Percentiles rank a stretch among this genome's conserved stretches.
phyloP scores from a whole-genome alignment of 1,140 invertebrate genomes.

The Habropoda laboriosa region DNA sequence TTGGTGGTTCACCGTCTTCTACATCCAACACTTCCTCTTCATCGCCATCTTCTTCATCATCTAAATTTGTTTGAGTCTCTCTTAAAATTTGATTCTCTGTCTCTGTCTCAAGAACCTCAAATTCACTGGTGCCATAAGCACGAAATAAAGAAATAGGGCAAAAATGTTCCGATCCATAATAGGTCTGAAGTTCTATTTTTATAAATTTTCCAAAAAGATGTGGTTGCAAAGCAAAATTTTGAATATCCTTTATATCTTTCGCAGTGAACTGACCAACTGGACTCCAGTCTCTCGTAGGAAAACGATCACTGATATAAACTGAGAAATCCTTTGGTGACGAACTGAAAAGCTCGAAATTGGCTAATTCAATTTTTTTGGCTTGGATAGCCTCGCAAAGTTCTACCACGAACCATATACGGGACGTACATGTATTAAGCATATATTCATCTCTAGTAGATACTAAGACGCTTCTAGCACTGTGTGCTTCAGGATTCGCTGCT shows the following conservation, averaged over 20 bases:
- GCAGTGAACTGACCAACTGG: slow-evolving; percentile 93
- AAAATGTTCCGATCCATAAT: slow-evolving; percentile 98
- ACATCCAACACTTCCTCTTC: slow-evolving; percentile 79
- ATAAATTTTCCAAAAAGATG: slow-evolving; percentile 97
- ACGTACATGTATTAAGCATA: slow-evolving; percentile 97
- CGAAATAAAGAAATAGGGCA: slow-evolving; percentile 97
- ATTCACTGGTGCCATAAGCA: slow-evolving; percentile 95
- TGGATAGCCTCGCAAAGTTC: slow-evolving; percentile 99
- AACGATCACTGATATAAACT: slow-evolving; percentile 93
- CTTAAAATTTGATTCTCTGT: slow-evolving; percentile 80
- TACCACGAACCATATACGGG: slow-evolving; percentile 96
- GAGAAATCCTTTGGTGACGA: slow-evolving; percentile 96
- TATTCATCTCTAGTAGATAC: slow-evolving; percentile 97
- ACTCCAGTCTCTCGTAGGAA: slow-evolving; percentile 96
- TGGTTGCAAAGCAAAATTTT: slow-evolving; percentile 91
- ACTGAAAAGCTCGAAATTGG: slow-evolving; percentile 99
- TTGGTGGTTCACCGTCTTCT: slow-evolving; percentile 77
- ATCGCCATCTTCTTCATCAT: slow-evolving; percentile 85
- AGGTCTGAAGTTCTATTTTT: slow-evolving; percentile 93
- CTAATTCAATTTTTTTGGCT: slow-evolving; percentile 96
- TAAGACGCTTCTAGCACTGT: slow-evolving; percentile 91
- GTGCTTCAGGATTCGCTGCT: slow-evolving; percentile 94
- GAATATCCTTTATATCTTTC: slow-evolving; percentile 92
- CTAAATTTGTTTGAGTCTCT: slow-evolving; percentile 83
- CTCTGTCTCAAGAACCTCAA: slow-evolving; percentile 92